These are phyloP conservation scores for Leistus spinibarbis DNA, from an alignment of 2,888 invertebrate genomes.

Conservation along the genomic window DNA sequence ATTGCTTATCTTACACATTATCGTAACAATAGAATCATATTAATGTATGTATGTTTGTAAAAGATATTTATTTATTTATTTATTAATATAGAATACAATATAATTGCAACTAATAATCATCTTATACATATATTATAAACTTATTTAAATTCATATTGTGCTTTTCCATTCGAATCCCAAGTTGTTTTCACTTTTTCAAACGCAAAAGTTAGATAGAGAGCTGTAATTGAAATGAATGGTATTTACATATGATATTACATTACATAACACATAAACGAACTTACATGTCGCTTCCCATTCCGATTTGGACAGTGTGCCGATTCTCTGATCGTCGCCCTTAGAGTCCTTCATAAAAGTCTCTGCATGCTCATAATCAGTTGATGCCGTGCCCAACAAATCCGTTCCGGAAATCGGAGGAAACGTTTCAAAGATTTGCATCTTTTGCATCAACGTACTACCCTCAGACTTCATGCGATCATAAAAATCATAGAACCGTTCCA, in stretches of 20 bases:
- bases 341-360: conserved; percentile 61
- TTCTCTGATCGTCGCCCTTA: conserved; percentile 54
- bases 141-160: conserved; percentile 59
- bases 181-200: conserved; percentile 77
- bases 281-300: conserved; percentile 95
- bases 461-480: conserved; percentile 69
- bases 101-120: neutral
- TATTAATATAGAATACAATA: neutral
- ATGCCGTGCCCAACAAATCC: conserved; percentile 64
- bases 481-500: conserved; percentile 79
- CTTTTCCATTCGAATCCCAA: conserved; percentile 69
- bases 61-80: neutral
- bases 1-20: too few species aligned
- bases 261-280: conserved; percentile 52
- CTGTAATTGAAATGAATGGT: conserved; percentile 59
- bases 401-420: conserved; percentile 70
- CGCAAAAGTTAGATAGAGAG: conserved; percentile 81
- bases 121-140: conserved; percentile 21
- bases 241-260: neutral
- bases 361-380: conserved; percentile 77
- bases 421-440: conserved; percentile 81
- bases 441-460: conserved; percentile 67
- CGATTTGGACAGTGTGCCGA: conserved; percentile 84
- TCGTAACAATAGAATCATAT: too few species aligned
- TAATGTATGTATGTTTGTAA: neutral